Base-by-base conservation (phyloP, 2,888 invertebrate genomes). In the Sinodicranocentrus sp. region DNA sequence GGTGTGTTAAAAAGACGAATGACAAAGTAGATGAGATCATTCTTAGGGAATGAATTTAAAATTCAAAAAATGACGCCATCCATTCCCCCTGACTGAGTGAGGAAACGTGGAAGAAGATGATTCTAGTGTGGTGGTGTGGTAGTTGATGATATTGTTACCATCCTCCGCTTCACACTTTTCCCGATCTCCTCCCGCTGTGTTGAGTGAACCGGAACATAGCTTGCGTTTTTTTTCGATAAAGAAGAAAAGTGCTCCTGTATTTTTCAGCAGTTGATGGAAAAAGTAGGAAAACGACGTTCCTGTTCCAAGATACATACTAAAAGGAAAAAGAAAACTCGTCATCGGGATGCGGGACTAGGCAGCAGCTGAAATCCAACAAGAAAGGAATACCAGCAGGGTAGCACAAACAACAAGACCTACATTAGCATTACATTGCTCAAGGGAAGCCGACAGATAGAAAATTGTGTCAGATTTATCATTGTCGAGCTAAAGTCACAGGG, bases 401-500 rank as follows among this genome's bases (percentile, higher is more conserved):
- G 67, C 48, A 63, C n/a, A 52, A 13, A 57, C 21, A 57, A 59
- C 77, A 68, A 26, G 68, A 26, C 67, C 48, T 59, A 52, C 67
- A 77, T 70, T 78, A 70, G 63, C 52, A 71, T 71, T 78, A 76
- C 70, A 73, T 82, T 82, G 82, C 82, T 82, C 75, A 54, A 33
- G 82, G 72, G 84, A 78, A 79, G 70, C 75, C 82, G 83, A 84
- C 85, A 76, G 79, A 79, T 75, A 82, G 85, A 85, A 87, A 87
- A 87, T 87, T 84, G 85, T 85, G 82, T 85, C 84, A 85, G 85
- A 87, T 87, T 87, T 87, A 84, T 87, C 87, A 87, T 84, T 87
- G 87, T 87, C 87, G 80, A 85, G 72, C 79, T 77, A 80, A 85
- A 76, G 84, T 85, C 85, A 83, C 84, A 73, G 79, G 85, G 84